phyloP scores from a whole-genome alignment of 2,888 invertebrate genomes.

The Trichopria drosophilae region DNA sequence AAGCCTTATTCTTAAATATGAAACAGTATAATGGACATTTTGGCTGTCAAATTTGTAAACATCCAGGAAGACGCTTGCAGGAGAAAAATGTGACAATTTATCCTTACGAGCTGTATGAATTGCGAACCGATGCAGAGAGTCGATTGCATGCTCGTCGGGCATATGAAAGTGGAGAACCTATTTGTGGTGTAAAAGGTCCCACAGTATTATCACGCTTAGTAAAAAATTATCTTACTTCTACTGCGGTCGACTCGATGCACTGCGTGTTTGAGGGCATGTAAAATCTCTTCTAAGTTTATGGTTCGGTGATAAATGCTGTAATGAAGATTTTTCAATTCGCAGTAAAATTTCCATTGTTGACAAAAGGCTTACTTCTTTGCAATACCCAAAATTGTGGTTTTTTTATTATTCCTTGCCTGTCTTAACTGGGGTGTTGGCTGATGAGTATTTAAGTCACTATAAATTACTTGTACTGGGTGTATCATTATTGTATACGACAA shows the following conservation, averaged over 20 bases:
- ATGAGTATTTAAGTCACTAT: conserved; percentile 18
- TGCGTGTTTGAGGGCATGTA: conserved; percentile 23
- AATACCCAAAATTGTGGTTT: conserved; percentile 23
- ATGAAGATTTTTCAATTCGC: conserved; percentile 17
- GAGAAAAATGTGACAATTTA: too few relatives aligned
- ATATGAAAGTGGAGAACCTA: background rate
- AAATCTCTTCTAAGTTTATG: conserved; percentile 15
- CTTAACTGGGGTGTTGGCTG: conserved; percentile 11
- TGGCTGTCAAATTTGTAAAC: conserved; percentile 28
- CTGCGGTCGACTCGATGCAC: conserved; percentile 27
- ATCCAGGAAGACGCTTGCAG: too few relatives aligned
- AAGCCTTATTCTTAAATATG: conserved; percentile 26
- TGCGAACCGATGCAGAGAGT: too few relatives aligned
- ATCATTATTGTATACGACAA: conserved; percentile 12
- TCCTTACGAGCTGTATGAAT: too few relatives aligned
- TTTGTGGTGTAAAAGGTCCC: conserved; percentile 26
- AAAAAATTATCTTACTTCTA: conserved; percentile 13
- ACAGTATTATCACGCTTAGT: conserved; percentile 20
- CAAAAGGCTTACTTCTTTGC: too few relatives aligned
- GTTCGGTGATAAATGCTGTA: conserved; percentile 11
- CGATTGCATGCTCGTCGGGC: conserved; percentile 21
- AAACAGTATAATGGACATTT: conserved; percentile 25
- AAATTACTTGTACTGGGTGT: conserved; percentile 21
- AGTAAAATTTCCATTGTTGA: too few relatives aligned
- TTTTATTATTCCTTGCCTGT: conserved; percentile 28